A percentile compares a stretch with the other conserved stretches of the same genome.
These are phyloP conservation scores for Peromyscus nudipes DNA, from an alignment of 2,797 vertebrate genomes.

Conservation along the genomic window DNA sequence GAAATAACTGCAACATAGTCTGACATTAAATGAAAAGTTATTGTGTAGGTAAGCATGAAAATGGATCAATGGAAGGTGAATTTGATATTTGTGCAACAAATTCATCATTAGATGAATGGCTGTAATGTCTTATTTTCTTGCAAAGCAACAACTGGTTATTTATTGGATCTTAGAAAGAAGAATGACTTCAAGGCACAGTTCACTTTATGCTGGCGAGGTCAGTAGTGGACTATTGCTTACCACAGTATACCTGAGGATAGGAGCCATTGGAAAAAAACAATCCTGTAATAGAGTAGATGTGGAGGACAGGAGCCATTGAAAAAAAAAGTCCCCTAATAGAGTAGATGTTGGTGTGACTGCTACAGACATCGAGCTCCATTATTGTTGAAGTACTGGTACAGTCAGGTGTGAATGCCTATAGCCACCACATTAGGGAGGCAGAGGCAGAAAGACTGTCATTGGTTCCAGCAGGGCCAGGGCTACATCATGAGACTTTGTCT, in stretches of 20 bases:
- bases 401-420: background rate
- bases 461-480: background rate
- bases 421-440: background rate
- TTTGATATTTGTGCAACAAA: background rate
- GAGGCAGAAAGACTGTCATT: background rate
- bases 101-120: background rate
- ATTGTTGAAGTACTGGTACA: background rate
- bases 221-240: background rate
- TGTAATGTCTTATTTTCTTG: background rate
- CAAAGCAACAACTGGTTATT: background rate
- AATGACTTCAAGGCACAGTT: background rate
- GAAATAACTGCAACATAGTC: background rate
- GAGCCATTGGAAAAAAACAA: background rate
- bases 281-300: background rate
- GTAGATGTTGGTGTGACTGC: background rate
- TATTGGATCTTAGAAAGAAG: background rate
- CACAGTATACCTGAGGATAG: background rate
- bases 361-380: background rate
- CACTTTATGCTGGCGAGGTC: background rate
- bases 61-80: background rate
- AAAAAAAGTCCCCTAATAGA: background rate
- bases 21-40: constrained; percentile 29
- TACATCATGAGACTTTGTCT: background rate
- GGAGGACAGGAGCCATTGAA: background rate
- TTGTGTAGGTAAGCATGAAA: background rate